Base-by-base conservation (phyloP, 1,140 invertebrate genomes). In the Palaemon carinicauda region DNA sequence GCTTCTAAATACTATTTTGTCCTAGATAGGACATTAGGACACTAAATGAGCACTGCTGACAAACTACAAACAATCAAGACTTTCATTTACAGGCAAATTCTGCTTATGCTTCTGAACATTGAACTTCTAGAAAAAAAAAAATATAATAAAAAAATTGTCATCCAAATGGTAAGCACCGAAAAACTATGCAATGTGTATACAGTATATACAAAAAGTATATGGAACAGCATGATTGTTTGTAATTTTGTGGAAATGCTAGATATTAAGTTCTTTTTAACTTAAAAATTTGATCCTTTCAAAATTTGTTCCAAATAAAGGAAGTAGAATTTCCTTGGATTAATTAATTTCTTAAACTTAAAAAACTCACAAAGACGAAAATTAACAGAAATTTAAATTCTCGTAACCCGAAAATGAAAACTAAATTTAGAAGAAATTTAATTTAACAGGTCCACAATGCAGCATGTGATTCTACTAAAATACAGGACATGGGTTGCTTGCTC, bases 381-480 rank as follows among this genome's bases (percentile, higher is more conserved):
- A 74, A 80, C 2, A 52, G 29, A 75, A 65, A 75, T 21, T 31
- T 21, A 21, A 31, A 75, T 29, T 21, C 27, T 33, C n/a, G 4
- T 7, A 60, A 60, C 19, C 19, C 19, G 7, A 74, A 27, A 27
- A 74, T 24, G 17, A 74, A 27, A 74, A 74, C 17, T 24, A 33
- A 74, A 19, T 31, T 10, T 12, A 33, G 73, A 33, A 15, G 14
- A 50, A 17, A 75, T 29, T 33, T 65, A 75, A 29, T 60, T 24
- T 21, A 87, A 87, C 85, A 87, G 77, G 71, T 84, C 87, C 87
- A 88, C 87, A 88, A 85, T 88, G 79, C 87, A 88, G 87, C 87
- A 88, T 88, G 87, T 88, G 87, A 88, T 84, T 88, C 87, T 85
- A 88, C 81, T 88, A 82, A 82, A 69, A 88, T 85, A 88, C 78